Evolutionary conservation across 2,797 vertebrate genomes (phyloP), one percentile per base, ranked within the genome.

Genomic region (Distichodus sexfasciatus): DNA sequence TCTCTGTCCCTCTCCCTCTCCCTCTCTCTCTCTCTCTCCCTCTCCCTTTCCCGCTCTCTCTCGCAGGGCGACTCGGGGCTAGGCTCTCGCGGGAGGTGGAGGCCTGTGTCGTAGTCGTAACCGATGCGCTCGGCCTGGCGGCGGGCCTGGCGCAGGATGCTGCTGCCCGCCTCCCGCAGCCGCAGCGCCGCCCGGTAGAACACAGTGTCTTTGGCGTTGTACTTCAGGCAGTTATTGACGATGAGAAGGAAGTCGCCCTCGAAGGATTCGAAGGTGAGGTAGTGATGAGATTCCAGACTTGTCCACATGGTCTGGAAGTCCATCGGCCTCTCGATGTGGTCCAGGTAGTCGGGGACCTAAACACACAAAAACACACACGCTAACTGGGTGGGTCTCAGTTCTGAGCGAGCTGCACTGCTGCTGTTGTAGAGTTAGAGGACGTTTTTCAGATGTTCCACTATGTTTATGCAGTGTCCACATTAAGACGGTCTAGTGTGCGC

Each of bases 261-360:
- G 58, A 99, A 99, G 55, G 94, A 91, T 38, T 99, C 96, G 0
- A 99, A 97, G 67, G 93, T 97, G 88, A 96, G 92, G 87, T 99
- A 99, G 82, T 91, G 94, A 79, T 98, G 95, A 53, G 94, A 93
- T 85, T 99, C 96, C 81, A 99, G 87, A 79, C 94, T 92, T 80
- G 94, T 94, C 88, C 96, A 98, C 97, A 99, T 99, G 47, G 96
- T 98, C 90, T 97, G 94, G 87, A 99, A 99, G 82, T 99, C 97
- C 97, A 99, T 99, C 0, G 97, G 97, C 66, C 95, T 96, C 87
- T 98, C 96, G 70, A 99, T 97, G 80, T 99, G 97, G 87, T 98
- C 97, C 83, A 99, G 83, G 81, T 99, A 99, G 85, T 99, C 97
- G 1, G 97, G 97, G 31, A 98, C 97, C 97, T 99, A 83, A 28